Base-by-base conservation (phyloP, 2,797 vertebrate species). In the Taeniopygia guttata region DNA sequence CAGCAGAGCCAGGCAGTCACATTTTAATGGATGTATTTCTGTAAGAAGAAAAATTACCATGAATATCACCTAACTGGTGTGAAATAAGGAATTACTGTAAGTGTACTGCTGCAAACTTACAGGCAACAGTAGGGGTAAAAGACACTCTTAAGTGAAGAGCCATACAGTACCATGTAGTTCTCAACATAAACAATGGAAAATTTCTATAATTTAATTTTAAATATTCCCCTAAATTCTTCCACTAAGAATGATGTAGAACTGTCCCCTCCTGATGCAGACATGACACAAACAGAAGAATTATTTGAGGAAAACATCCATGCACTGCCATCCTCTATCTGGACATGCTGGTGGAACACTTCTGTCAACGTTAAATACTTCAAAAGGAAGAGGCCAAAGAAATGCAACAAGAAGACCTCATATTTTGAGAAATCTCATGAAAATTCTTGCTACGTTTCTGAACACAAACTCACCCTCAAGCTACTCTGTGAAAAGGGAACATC, bases 321-420 rank as follows among this genome's bases (percentile, higher is more conserved):
- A n/a, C 32, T 38, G 16, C 16, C 29, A 60, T 38, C n/a, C 40
- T 72, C 51, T 25, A 13, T 17, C 56, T 38, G 42, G 38, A n/a
- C 38, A 13, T n/a, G 29, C 40, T 20, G 14, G 26, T 66, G 18
- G 21, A 76, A 58, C 11, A 22, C 0, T 0, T 9, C 69, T 7
- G 21, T 19, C 51, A 49, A 19, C 6, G 54, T 16, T 4, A 73
- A 75, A 68, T 16, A 48, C 19, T 45, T 30, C 3, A 63, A 63
- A 72, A 55, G 29, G 16, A 58, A 51, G 16, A 70, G 60, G 26
- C 56, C 42, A 70, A 75, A 80, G n/a, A 88, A 70, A 80, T 3
- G 4, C 49, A 89, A 56, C 11, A 42, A 48, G 32, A 32, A 80
- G 49, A 89, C 5, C 6, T 49, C 13, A 27, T 18, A 15, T 38